A percentile compares a stretch with the other conserved stretches of the same genome.
Conservation (phyloP, 2,888 invertebrate genomes). For the Meiosimyza decipiens region DNA sequence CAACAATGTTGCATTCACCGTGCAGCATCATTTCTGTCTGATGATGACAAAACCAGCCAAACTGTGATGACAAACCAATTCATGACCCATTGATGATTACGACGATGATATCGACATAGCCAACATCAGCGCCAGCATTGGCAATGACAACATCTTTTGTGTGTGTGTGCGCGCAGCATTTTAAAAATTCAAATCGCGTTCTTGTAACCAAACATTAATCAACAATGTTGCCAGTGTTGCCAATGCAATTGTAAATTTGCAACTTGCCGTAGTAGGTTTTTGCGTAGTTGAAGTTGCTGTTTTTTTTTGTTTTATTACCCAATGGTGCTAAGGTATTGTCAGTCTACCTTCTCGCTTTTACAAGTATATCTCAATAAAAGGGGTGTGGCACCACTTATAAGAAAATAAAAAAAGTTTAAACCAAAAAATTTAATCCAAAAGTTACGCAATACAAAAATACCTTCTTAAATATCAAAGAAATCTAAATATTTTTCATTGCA, state of each 20-base stretch:
- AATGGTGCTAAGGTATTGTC: too few relatives aligned
- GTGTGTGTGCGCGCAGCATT: not conserved
- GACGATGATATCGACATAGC: not conserved
- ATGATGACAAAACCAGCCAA: not conserved
- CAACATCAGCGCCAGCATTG: not conserved
- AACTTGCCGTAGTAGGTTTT: not conserved
- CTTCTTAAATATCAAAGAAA: too few relatives aligned
- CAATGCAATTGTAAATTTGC: not conserved
- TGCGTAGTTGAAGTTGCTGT: not conserved
- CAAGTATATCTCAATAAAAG: too few relatives aligned
- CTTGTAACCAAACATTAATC: constrained; percentile 33
- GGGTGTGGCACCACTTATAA: too few relatives aligned
- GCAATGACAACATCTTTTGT: constrained; percentile 15
- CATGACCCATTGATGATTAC: constrained; percentile 9
- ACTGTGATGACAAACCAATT: constrained; percentile 3
- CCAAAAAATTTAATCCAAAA: too few relatives aligned
- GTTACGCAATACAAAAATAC: too few relatives aligned
- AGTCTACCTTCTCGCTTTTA: too few relatives aligned
- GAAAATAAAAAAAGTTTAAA: too few relatives aligned
- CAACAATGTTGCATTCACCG: constrained; percentile 1
- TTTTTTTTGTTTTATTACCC: too few relatives aligned
- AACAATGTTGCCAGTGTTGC: constrained; percentile 39
- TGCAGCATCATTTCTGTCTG: not conserved
- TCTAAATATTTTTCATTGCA: too few relatives aligned
- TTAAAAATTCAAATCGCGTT: constrained; percentile 27